Evolutionary conservation across 2,888 invertebrate species (phyloP), one percentile per base, ranked within the genome.

Genomic region (Osmoderma eremita): DNA sequence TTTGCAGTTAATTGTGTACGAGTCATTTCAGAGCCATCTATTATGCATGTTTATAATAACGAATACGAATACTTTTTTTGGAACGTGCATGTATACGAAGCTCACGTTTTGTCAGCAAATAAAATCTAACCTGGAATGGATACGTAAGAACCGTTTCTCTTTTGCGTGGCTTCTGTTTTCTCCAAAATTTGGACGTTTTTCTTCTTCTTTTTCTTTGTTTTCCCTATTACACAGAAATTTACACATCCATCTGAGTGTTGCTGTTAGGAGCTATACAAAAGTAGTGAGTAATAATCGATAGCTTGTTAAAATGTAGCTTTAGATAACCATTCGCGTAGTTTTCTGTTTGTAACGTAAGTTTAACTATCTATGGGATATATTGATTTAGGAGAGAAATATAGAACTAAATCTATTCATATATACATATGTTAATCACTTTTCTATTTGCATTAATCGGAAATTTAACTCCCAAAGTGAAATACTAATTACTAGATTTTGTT

Each of bases 61-160:
- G 12, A 41, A 39, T 39, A 13, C 45, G 50, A 6, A 51, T 20
- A 51, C 13, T 17, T 38, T 50, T 30, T 30, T 30, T 2, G 5
- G 30, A 30, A 30, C 30, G 30, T 62, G 24, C 38, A 30, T 24
- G 45, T 24, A 24, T 53, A 61, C 45, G 58, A 58, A 58, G 58
- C 58, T 20, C 24, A 22, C 58, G 45, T 20, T 45, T 30, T 45
- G 20, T 45, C 58, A 58, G 45, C 42, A 45, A 58, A 45, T 15
- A 53, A 17, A 51, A 17, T 77, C 82, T 81, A 84, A 86, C 86
- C 87, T 86, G 86, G 84, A 79, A 86, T 82, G 74, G 86, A 83
- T 76, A 85, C 81, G 80, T 86, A 86, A 70, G 85, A 84, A 78
- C 86, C 86, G 80, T 86, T 86, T 75, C 83, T 81, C 77, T 83